A percentile compares a stretch with the other conserved stretches of the same genome.
Evolutionary conservation across 2,797 vertebrate species (phyloP).

Genomic region (Siniperca scherzeri): DNA sequence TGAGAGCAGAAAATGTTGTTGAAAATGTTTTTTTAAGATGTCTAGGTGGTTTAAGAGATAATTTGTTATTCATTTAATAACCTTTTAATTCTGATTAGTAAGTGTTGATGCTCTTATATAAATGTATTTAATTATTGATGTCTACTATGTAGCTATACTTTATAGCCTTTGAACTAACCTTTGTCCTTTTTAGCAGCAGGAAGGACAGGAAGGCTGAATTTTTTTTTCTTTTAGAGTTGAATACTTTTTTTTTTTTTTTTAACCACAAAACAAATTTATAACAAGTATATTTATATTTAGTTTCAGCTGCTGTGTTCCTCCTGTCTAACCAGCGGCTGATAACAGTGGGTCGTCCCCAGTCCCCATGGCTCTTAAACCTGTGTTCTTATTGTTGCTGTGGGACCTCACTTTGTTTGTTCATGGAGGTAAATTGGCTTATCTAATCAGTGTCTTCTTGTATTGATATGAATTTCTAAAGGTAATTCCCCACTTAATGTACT

Average conservation of each 20-base stretch:
- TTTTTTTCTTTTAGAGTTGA: neutral
- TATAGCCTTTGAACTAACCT: neutral
- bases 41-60: neutral
- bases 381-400: conserved; percentile 48
- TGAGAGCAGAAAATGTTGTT: neutral
- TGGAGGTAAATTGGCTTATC: conserved; percentile 52
- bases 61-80: neutral
- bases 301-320: conserved; percentile 36
- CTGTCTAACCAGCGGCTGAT: conserved; percentile 14
- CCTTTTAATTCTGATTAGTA: neutral
- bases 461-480: neutral
- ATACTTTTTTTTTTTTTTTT: neutral
- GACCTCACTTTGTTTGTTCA: conserved; percentile 31
- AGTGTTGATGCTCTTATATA: neutral
- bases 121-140: neutral
- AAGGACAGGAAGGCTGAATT: neutral
- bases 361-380: conserved; percentile 65
- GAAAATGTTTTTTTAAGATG: neutral
- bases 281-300: neutral
- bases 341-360: conserved; percentile 8
- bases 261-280: neutral
- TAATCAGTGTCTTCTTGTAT: neutral
- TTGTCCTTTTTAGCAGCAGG: neutral
- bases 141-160: neutral
- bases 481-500: neutral